phyloP scores from a whole-genome alignment of 2,888 invertebrate species.

The Stenodema calcarata region DNA sequence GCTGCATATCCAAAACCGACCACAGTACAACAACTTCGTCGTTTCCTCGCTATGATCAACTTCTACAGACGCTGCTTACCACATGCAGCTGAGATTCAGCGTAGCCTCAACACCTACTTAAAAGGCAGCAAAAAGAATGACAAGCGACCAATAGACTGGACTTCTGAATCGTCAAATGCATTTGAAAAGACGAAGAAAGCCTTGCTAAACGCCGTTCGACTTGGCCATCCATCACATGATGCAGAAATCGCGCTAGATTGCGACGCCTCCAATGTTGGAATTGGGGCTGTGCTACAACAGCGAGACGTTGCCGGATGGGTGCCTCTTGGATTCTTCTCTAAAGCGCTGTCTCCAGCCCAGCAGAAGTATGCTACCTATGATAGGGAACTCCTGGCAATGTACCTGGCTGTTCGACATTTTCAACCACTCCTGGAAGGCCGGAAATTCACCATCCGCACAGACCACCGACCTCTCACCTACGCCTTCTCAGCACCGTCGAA shows the following conservation, averaged over 20 bases:
- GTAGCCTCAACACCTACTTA: conserved; percentile 49
- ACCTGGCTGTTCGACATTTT: background rate
- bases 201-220: conserved; percentile 40
- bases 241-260: background rate
- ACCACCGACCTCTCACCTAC: too few relatives aligned
- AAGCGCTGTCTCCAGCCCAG: conserved; percentile 57
- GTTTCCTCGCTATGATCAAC: conserved; percentile 43
- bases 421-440: too few relatives aligned
- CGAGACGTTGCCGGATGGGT: conserved; percentile 17
- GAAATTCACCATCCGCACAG: too few relatives aligned
- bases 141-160: conserved; percentile 54
- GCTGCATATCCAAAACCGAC: background rate
- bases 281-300: conserved; percentile 61
- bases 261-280: conserved; percentile 60
- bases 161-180: conserved; percentile 38
- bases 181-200: conserved; percentile 53
- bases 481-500: conserved; percentile 1
- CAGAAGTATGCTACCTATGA: conserved; percentile 61
- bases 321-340: conserved; percentile 56
- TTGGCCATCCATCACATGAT: conserved; percentile 50
- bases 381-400: conserved; percentile 57
- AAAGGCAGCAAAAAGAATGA: conserved; percentile 53
- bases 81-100: conserved; percentile 44
- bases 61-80: conserved; percentile 47
- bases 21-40: conserved; percentile 9